Percentiles rank a stretch among this genome's conserved stretches.
These are phyloP conservation scores for Tarsius wallacei DNA, from an alignment of 2,797 vertebrate species.

Conservation along the genomic window DNA sequence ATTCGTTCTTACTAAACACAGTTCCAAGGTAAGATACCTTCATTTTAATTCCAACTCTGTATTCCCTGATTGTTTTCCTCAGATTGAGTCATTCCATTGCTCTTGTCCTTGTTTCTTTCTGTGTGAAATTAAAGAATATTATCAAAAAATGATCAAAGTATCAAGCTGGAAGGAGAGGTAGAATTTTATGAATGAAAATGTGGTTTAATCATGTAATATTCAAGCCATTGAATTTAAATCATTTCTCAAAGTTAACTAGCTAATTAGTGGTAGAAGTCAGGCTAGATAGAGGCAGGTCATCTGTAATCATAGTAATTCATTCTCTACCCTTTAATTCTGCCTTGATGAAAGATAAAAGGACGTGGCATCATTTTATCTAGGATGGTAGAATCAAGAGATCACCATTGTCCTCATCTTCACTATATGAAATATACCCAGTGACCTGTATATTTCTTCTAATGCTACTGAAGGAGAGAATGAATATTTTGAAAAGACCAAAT, in stretches of 20 bases:
- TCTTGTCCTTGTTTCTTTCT: neutral
- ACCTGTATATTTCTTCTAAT: neutral
- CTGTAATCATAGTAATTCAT: neutral
- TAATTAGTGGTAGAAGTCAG: neutral
- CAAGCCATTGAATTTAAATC: neutral
- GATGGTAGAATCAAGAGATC: neutral
- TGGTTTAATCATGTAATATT: neutral
- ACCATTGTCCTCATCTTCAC: neutral
- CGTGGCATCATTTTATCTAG: neutral
- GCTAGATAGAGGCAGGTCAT: neutral
- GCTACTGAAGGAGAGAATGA: neutral
- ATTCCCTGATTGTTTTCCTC: neutral
- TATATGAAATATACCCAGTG: neutral
- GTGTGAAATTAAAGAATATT: neutral
- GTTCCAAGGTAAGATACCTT: neutral
- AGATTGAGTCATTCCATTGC: neutral
- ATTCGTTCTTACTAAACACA: constrained; percentile 25
- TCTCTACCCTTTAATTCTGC: neutral
- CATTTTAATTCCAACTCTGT: neutral
- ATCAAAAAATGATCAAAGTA: neutral
- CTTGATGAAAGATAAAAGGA: neutral
- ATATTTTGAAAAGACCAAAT: constrained; percentile 23
- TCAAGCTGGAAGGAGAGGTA: neutral
- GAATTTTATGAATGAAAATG: neutral
- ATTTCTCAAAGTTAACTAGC: neutral